Evolutionary conservation across 2,888 invertebrate genomes (phyloP).

Genomic region (Anagyrus pseudococci): DNA sequence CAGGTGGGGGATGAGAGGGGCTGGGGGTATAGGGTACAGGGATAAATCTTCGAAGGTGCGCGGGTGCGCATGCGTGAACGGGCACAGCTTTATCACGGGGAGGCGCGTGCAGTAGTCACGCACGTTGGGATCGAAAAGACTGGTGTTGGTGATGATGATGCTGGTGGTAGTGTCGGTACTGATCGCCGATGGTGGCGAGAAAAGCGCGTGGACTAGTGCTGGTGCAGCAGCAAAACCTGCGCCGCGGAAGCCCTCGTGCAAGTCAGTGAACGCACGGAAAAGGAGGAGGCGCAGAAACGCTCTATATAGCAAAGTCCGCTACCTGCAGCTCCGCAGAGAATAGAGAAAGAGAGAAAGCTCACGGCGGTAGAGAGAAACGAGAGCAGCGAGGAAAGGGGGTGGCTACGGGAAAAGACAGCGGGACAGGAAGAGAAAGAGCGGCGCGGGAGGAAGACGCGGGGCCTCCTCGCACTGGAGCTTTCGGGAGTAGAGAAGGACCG

Average conservation of each 20-base stretch:
- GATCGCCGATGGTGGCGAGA: too few species aligned
- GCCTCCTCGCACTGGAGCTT: constrained; percentile 44
- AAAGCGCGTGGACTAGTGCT: too few species aligned
- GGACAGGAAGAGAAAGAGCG: constrained; percentile 32
- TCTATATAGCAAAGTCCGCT: too few species aligned
- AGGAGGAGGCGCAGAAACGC: too few species aligned
- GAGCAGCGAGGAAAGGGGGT: too few species aligned
- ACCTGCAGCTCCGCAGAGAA: neutral
- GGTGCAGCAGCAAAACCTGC: too few species aligned
- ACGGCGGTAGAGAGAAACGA: too few species aligned
- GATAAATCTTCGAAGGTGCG: constrained; percentile 11
- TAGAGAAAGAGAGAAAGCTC: neutral
- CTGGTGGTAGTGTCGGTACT: too few species aligned
- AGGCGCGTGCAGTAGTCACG: constrained; percentile 31
- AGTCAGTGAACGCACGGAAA: too few species aligned
- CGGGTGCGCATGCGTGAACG: constrained; percentile 17
- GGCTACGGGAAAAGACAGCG: constrained; percentile 31
- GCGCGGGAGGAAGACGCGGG: constrained; percentile 42
- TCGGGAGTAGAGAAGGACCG: constrained; percentile 6
- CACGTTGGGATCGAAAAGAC: constrained; percentile 25
- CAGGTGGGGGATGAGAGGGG: constrained; percentile 1
- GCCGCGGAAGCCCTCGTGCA: too few species aligned
- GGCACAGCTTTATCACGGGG: constrained; percentile 26
- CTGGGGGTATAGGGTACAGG: too few species aligned
- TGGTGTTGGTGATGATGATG: too few species aligned